Conservation (phyloP, 2,888 invertebrate species). For the Cheiracanthium punctorium region DNA sequence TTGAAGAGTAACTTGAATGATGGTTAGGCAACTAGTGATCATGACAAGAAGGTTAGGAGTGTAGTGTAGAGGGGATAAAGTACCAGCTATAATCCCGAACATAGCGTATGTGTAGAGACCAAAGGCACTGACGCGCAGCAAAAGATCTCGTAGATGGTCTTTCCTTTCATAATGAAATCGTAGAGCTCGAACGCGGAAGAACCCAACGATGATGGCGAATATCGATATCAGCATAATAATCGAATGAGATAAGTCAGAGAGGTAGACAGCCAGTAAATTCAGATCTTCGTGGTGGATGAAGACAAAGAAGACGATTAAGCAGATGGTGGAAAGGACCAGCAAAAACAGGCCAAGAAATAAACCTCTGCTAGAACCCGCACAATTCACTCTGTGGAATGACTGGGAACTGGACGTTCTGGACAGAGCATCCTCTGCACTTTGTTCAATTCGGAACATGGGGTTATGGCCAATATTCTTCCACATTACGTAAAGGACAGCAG, state of each 20-base stretch:
- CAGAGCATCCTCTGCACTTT: conserved; percentile 63
- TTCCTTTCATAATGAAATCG: conserved; percentile 86
- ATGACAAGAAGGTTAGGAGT: conserved; percentile 89
- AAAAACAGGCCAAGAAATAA: conserved; percentile 65
- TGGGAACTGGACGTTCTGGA: conserved; percentile 64
- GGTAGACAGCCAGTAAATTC: conserved; percentile 89
- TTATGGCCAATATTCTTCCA: conserved; percentile 81
- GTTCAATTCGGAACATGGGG: conserved; percentile 62
- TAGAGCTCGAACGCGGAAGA: conserved; percentile 80
- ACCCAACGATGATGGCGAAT: conserved; percentile 91
- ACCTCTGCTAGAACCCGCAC: conserved; percentile 88
- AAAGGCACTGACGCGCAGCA: conserved; percentile 93
- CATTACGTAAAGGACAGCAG: conserved; percentile 96
- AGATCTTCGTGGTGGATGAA: conserved; percentile 86
- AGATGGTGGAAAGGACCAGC: conserved; percentile 91
- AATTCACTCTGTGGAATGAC: conserved; percentile 79
- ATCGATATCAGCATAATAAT: conserved; percentile 90
- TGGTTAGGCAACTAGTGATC: conserved; percentile 89
- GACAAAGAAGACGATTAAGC: conserved; percentile 96
- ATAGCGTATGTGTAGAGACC: conserved; percentile 95
- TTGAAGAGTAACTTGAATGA: conserved; percentile 91
- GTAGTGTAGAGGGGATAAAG: conserved; percentile 82
- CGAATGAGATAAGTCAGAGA: conserved; percentile 95
- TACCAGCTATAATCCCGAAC: conserved; percentile 94
- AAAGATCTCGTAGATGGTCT: conserved; percentile 82